phyloP scores from a whole-genome alignment of 2,113 vertebrate species.

The Chauna torquata region DNA sequence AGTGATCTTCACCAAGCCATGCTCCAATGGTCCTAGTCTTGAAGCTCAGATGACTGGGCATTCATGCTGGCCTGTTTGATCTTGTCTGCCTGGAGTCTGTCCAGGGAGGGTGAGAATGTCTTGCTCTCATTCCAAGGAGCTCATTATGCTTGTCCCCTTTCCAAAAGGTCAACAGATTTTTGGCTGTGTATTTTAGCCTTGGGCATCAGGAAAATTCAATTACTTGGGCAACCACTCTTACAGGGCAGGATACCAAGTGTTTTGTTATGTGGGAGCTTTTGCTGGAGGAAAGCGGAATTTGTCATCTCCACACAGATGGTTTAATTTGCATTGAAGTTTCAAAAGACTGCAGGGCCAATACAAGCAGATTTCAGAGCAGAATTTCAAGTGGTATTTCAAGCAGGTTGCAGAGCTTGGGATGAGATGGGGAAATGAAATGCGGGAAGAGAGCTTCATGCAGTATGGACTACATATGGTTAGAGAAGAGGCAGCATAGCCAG shows the following conservation, averaged over 20 bases:
- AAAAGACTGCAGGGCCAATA: neutral
- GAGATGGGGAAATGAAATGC: neutral
- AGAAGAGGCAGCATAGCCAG: neutral
- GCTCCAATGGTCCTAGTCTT: rapidly evolving
- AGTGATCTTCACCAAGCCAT: neutral
- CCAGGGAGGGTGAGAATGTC: rapidly evolving
- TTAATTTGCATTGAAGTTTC: neutral
- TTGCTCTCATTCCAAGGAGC: rapidly evolving
- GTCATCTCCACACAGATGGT: neutral
- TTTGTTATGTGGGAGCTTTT: neutral
- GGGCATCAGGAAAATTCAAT: neutral
- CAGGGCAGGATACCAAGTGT: neutral
- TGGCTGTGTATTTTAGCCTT: neutral
- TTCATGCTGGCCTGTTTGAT: rapidly evolving
- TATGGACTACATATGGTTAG: rapidly evolving
- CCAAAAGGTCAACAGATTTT: rapidly evolving
- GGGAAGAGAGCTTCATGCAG: rapidly evolving
- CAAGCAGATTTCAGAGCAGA: neutral
- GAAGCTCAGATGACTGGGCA: neutral
- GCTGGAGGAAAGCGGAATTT: neutral
- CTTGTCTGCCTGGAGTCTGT: too few relatives aligned
- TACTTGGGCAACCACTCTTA: rapidly evolving
- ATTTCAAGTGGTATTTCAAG: neutral
- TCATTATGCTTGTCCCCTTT: neutral
- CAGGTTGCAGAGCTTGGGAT: neutral